A percentile compares a stretch with the other conserved stretches of the same genome.
phyloP scores from a whole-genome alignment of 2,888 invertebrate genomes.

The Zaprionus lineosus region DNA sequence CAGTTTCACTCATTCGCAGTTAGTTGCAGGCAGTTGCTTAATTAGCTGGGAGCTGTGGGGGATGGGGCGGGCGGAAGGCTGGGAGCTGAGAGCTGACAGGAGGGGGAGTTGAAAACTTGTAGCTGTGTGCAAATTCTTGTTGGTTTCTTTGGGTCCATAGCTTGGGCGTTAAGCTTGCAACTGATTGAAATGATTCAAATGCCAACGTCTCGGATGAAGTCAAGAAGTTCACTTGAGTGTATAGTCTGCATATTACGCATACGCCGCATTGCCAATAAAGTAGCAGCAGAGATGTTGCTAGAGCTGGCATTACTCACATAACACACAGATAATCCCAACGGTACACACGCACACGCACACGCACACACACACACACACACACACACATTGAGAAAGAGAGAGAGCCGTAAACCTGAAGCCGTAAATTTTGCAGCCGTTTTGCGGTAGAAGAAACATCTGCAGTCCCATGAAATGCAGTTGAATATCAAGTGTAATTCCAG shows the following conservation, averaged over 20 bases:
- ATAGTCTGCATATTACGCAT: slow-evolving; percentile 42
- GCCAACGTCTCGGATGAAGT: slow-evolving; percentile 30
- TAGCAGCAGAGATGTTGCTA: slow-evolving; percentile 17
- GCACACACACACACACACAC: slow-evolving; percentile 23
- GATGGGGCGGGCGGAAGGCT: too few relatives aligned
- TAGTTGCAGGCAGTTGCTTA: slow-evolving; percentile 1
- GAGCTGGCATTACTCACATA: too few relatives aligned
- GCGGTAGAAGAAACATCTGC: slow-evolving; percentile 47
- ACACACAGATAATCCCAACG: too few relatives aligned
- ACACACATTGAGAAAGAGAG: slow-evolving; percentile 7
- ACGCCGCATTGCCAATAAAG: slow-evolving; percentile 26
- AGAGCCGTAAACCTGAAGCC: slow-evolving; percentile 46
- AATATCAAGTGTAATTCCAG: slow-evolving; percentile 58
- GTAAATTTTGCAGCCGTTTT: slow-evolving; percentile 62
- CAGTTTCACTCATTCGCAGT: too few relatives aligned
- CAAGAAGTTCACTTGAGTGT: slow-evolving; percentile 15
- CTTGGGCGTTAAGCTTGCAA: slow-evolving; percentile 12
- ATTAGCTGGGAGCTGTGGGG: slow-evolving; percentile 5
- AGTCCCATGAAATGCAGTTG: slow-evolving; percentile 66
- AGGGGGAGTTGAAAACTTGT: too few relatives aligned
- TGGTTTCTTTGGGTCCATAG: background rate
- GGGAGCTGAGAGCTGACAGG: too few relatives aligned
- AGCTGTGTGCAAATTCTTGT: too few relatives aligned
- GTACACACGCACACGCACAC: slow-evolving; percentile 3
- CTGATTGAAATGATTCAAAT: slow-evolving; percentile 35